These are phyloP conservation scores for Tricholaema leucomelas DNA, from an alignment of 2,113 vertebrate genomes.

Conservation along the genomic window DNA sequence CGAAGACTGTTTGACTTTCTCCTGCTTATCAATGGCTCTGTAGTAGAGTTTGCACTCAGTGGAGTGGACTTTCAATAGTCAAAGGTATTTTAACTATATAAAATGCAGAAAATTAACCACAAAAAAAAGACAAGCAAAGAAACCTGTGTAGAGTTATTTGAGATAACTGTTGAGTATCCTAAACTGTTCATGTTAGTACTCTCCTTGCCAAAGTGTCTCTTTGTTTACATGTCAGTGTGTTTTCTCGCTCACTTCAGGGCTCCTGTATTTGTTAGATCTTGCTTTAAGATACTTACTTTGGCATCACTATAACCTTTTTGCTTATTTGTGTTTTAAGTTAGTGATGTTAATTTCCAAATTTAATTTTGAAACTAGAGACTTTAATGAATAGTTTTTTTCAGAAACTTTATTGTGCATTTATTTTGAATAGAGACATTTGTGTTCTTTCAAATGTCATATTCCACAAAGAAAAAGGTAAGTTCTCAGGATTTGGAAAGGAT, in stretches of 20 bases:
- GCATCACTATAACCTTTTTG: not conserved
- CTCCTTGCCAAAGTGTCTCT: not conserved
- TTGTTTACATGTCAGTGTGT: not conserved
- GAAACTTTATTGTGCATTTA: not conserved
- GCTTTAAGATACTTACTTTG: not conserved
- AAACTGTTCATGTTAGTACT: not conserved
- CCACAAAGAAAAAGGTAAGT: not conserved
- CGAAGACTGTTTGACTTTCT: not conserved
- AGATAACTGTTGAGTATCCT: not conserved
- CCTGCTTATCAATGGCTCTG: not conserved
- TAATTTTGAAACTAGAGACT: not conserved
- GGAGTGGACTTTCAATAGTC: not conserved
- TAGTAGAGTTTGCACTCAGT: rapidly evolving
- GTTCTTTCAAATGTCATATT: not conserved
- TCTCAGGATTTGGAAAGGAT: not conserved
- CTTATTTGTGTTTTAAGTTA: not conserved
- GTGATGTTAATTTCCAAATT: not conserved
- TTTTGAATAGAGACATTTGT: not conserved
- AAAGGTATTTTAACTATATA: not conserved
- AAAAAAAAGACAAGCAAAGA: not conserved
- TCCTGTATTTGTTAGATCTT: not conserved
- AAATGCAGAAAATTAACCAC: not conserved
- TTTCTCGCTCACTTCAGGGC: not conserved
- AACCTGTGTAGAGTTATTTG: not conserved
- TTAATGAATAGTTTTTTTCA: not conserved